Percentiles rank a stretch among this genome's conserved stretches.
Evolutionary conservation across 2,797 vertebrate species (phyloP).

Genomic region (Setipinna tenuifilis): DNA sequence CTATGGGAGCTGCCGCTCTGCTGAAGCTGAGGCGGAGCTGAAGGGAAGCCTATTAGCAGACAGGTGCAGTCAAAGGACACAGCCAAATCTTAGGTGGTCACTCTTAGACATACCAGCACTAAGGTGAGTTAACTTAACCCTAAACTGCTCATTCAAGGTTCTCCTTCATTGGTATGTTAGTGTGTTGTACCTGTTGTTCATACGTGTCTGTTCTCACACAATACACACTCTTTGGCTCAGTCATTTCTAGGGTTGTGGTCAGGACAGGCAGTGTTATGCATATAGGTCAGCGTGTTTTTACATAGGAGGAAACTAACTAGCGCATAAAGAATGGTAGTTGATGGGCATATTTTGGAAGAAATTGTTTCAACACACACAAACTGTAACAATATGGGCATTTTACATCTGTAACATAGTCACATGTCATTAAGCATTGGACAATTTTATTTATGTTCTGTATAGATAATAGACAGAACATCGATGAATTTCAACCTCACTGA

Average conservation of each 20-base stretch:
- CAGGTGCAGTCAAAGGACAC: background rate
- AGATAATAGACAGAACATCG: background rate
- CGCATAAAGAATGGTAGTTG: background rate
- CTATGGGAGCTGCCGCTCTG: slow-evolving; percentile 4
- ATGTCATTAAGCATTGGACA: background rate
- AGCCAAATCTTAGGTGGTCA: background rate
- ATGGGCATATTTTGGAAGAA: background rate
- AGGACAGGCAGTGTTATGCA: background rate
- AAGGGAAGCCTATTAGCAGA: background rate
- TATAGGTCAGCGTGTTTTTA: background rate
- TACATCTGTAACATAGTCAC: too few relatives aligned
- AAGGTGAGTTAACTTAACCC: background rate
- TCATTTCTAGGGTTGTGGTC: background rate
- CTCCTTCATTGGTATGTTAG: background rate
- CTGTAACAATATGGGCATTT: background rate
- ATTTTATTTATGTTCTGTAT: background rate
- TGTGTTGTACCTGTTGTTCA: background rate
- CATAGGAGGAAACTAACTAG: background rate
- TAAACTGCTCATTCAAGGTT: background rate
- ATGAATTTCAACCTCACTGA: background rate
- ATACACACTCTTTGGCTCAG: background rate
- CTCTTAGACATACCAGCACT: background rate
- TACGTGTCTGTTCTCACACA: background rate
- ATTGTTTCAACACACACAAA: background rate
- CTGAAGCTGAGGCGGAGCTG: background rate